Conservation (phyloP, 2,113 vertebrate genomes). For the Manacus vitellinus region DNA sequence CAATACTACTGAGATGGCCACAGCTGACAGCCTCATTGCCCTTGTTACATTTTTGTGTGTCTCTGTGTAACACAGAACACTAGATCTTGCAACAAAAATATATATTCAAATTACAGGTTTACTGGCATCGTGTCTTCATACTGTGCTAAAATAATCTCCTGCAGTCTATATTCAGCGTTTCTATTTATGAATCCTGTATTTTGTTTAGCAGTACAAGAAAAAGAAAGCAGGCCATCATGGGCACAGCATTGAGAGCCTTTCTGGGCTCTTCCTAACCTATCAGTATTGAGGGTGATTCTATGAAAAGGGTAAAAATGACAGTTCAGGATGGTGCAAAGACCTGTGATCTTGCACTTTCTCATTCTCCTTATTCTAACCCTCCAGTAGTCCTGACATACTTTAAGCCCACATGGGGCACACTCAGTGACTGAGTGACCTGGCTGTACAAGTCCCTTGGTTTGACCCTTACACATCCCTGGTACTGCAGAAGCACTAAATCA, state of each 20-base stretch:
- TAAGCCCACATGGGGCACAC: neutral
- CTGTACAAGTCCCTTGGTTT: neutral
- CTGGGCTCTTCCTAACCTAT: neutral
- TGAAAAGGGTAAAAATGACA: neutral
- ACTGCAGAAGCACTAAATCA: neutral
- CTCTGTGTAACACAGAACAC: neutral
- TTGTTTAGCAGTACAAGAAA: constrained; percentile 24
- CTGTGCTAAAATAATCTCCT: constrained; percentile 37
- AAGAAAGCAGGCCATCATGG: neutral
- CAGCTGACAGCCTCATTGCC: neutral
- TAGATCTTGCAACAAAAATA: constrained; percentile 21
- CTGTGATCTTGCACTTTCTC: neutral
- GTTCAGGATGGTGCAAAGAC: neutral
- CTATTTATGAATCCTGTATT: constrained; percentile 40
- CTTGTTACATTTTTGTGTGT: neutral
- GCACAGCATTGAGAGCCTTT: neutral
- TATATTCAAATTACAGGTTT: constrained; percentile 47
- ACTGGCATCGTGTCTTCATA: constrained; percentile 14
- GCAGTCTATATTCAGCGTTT: constrained; percentile 38
- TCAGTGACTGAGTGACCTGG: neutral
- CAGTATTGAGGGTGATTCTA: neutral
- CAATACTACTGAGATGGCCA: neutral
- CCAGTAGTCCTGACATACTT: neutral
- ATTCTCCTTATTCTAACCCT: neutral
- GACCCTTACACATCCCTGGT: neutral